Evolutionary conservation across 2,888 invertebrate species (phyloP), one percentile per base, ranked within the genome.

Genomic region (Stenoptilia bipunctidactyla): DNA sequence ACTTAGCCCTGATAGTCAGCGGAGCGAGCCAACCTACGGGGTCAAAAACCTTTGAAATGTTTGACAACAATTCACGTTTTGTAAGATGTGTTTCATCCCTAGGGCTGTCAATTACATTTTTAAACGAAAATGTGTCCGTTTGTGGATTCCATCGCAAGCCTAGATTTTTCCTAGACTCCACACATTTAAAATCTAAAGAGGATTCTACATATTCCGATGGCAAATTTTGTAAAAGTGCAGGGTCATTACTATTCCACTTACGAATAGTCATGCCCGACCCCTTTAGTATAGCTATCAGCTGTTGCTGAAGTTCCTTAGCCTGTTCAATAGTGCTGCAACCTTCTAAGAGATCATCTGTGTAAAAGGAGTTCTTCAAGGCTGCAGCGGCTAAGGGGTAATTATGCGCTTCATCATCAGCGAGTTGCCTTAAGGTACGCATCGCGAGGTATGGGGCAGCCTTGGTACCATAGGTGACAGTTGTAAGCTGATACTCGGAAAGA

Each of bases 11-110:
- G 13, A 34, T 13, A 34, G 34, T 34, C 6, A 34, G 13, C 6
- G 45, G 45, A 12, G 45, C 38, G 13, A 46, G 13, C 44, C 47
- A 47, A 3, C 47, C 45, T 3, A 45, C 13, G 1, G 45, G 46
- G 37, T 48, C 48, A 25, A 39, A 48, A 13, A 44, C 27, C 13
- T 42, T 42, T 15, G 46, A 45, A 13, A 48, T 48, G 9, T 43
- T 13, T 1, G 42, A 43, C 15, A 45, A 25, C 30, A 45, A 34
- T 33, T 34, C 9, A 13, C 42, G 13, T 27, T 43, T 43, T 1
- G 42, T 40, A 27, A 34, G 34, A 13, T 15, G 14, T n/a, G 35
- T 30, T 12, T 27, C 6, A 4, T 35, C 15, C 5, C 25, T 4
- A 14, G 41, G 15, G 30, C 9, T 27, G 12, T 9, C 10, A 30